Base-by-base conservation (phyloP, 2,888 invertebrate genomes). In the Unio pictorum region DNA sequence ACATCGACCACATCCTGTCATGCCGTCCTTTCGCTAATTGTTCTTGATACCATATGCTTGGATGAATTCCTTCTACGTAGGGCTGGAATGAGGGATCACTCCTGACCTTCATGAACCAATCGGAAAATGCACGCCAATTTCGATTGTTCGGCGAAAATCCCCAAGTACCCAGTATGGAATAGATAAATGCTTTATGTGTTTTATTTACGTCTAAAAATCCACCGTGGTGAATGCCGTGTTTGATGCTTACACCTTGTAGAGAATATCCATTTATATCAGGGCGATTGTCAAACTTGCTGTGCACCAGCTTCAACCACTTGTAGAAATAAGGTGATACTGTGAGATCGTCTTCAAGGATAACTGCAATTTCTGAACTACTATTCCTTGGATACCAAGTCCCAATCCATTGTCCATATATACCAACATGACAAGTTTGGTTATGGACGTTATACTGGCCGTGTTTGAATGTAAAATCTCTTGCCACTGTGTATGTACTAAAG, bases 1-100 rank as follows among this genome's bases (percentile, higher is more conserved):
- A 84, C 80, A 84, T 84, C 0, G 81, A 78, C 83, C 83, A 84
- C 81, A 85, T 83, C 11, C 68, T 66, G 34, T 82, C 81, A 4
- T 73, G 63, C 11, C 68, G 71, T 4, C 75, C 74, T 18, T 55
- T 20, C n/a, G 65, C 72, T 15, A 75, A 60, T 30, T 74, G 76
- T 5, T 62, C 61, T 30, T 75, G 61, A 69, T 81, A 84, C 84
- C 84, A 84, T 11, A 30, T 63, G 3, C 76, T 74, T n/a, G 79
- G 78, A 8, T 78, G 26, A n/a, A 82, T 71, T 11, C 79, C 80
- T 6, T 78, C 73, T 3, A 84, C 83, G 28, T 71, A 65, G 0
- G 84, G 84, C 2, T 74, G 54, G 61, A 83, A 83, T 18, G 55
- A 60, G 8, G 58, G 60, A 54, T 80, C 64, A 17, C 61, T 34